Evolutionary conservation across 2,113 vertebrate genomes (phyloP), one percentile per base, ranked within the genome.

Genomic region (Hipposideros armiger): DNA sequence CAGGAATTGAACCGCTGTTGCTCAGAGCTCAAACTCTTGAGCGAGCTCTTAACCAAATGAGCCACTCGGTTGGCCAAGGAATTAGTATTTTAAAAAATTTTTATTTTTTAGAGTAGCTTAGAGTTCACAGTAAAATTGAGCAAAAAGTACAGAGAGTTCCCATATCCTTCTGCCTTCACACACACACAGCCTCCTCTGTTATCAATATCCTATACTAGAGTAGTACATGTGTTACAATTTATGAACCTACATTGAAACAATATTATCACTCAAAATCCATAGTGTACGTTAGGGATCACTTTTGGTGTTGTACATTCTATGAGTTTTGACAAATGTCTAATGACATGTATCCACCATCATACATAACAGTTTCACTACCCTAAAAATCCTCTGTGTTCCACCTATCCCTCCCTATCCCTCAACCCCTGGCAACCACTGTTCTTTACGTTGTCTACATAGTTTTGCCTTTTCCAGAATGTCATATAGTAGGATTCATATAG

Each of bases 401-500:
- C 30, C 28, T 87, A 32, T 72, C 19, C 69, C 45, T 26, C 58
- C 40, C 52, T 36, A 16, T 86, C 36, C 85, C 36, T 36, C 40
- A 87, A 45, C 14, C 19, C 28, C 14, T 60, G 69, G 28, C 40
- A 73, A n/a, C 67, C 52, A 73, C 36, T 32, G 19, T n/a, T 58
- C 42, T 64, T 88, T 50, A 36, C 62, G 62, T 11, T 76, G 42
- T 76, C 70, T 64, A 42, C 42, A 47, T 14, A 32, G 56, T 36
- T 88, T 88, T 88, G 30, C 86, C 56, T 62, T 88, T 88, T 62
- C 40, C 56, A 88, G 70, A 88, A 74, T 62, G 40, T 60, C 22
- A 62, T 36, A 47, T 47, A 60, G 70, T 47, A 17, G 54, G 70
- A 74, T n/a, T 62, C 54, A 26, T 47, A 74, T 30, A 62, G 54